Conservation (phyloP, 2,888 invertebrate genomes). For the Drosophila tanythrix region DNA sequence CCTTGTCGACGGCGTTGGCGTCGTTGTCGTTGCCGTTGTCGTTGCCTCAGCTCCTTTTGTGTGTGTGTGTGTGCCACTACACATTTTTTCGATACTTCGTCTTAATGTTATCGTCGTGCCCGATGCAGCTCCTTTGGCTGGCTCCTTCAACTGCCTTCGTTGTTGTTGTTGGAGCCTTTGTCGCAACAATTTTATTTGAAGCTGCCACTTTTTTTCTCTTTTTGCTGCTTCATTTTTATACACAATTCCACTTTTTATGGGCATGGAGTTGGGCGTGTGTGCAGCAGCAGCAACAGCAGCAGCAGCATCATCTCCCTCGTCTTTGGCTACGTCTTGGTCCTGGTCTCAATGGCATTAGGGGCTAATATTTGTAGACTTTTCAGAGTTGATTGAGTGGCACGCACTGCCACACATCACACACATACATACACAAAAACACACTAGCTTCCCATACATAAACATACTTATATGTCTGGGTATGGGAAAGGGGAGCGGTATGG, state of each 20-base stretch:
- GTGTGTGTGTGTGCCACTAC: constrained; percentile 64
- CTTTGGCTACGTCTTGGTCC: constrained; percentile 51
- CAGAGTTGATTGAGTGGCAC: constrained; percentile 80
- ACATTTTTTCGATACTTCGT: constrained; percentile 80
- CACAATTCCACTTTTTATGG: constrained; percentile 79
- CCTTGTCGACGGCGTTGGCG: constrained; percentile 60
- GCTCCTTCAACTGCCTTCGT: constrained; percentile 59
- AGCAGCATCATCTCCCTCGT: constrained; percentile 11
- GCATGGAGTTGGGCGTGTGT: constrained; percentile 30
- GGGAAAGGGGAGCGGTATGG: background rate
- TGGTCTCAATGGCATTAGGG: constrained; percentile 80
- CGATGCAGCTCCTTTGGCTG: constrained; percentile 64
- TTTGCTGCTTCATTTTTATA: constrained; percentile 78
- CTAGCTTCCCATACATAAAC: constrained; percentile 22
- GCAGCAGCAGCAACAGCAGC: constrained; percentile 18
- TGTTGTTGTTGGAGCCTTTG: constrained; percentile 64
- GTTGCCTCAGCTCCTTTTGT: constrained; percentile 38
- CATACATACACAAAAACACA: constrained; percentile 34
- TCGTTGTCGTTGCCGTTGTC: constrained; percentile 26
- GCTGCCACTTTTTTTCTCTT: constrained; percentile 72
- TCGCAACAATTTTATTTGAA: constrained; percentile 82
- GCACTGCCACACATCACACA: constrained; percentile 72
- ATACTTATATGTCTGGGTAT: constrained; percentile 16
- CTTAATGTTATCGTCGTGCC: constrained; percentile 80
- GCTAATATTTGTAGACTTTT: constrained; percentile 82